Conservation (phyloP, 2,888 invertebrate species). For the Acrocera orbiculus region DNA sequence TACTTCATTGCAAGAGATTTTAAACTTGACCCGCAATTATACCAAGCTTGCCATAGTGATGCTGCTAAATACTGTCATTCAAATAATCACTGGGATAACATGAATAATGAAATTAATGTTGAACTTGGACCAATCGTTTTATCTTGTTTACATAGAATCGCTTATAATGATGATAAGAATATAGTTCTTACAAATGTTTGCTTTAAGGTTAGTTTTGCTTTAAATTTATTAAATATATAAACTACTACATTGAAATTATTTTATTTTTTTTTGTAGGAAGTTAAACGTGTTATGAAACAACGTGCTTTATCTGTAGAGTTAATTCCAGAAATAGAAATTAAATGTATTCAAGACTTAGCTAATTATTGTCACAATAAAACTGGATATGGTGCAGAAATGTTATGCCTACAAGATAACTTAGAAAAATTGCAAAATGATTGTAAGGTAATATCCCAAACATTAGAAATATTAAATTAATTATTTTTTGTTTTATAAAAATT, state of each 20-base stretch:
- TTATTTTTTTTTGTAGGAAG: constrained; percentile 41
- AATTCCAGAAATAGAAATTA: constrained; percentile 84
- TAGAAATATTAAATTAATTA: neutral
- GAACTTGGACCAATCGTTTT: constrained; percentile 69
- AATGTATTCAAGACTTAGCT: constrained; percentile 73
- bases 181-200: constrained; percentile 41
- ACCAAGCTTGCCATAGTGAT: constrained; percentile 71
- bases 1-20: constrained; percentile 94
- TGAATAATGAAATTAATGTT: constrained; percentile 42
- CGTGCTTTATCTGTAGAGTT: constrained; percentile 83
- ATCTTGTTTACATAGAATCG: constrained; percentile 74
- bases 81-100: constrained; percentile 54
- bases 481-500: neutral
- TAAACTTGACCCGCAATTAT: constrained; percentile 76
- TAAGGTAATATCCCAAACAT: constrained; percentile 29
- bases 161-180: constrained; percentile 33
- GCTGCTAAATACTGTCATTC: constrained; percentile 69
- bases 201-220: constrained; percentile 15
- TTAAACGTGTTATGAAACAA: constrained; percentile 81
- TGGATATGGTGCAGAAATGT: constrained; percentile 80
- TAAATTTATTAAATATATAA: neutral
- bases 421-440: constrained; percentile 53
- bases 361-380: constrained; percentile 66
- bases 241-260: neutral
- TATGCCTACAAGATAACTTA: constrained; percentile 75